Conservation (phyloP, 2,113 vertebrate genomes). For the Rhombomys opimus region DNA sequence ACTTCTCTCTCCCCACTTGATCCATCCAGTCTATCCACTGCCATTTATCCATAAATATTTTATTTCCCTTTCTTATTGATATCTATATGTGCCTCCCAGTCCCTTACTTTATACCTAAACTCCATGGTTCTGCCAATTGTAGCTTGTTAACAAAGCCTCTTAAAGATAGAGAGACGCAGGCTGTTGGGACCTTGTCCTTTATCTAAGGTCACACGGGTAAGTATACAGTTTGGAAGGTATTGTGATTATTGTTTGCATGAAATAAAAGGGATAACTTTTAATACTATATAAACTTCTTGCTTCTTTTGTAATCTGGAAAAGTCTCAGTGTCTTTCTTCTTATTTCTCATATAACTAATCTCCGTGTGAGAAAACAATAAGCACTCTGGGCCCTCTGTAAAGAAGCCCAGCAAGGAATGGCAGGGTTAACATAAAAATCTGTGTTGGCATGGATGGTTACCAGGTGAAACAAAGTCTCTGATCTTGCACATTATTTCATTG, state of each 20-base stretch:
- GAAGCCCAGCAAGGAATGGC: not conserved
- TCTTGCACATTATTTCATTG: not conserved
- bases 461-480: not conserved
- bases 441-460: not conserved
- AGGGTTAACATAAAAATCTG: not conserved
- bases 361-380: not conserved
- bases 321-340: not conserved
- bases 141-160: not conserved
- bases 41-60: not conserved
- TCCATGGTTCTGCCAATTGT: not conserved
- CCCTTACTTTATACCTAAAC: not conserved
- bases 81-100: not conserved
- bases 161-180: not conserved
- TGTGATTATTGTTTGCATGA: not conserved
- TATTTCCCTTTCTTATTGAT: not conserved
- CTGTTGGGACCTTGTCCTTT: not conserved
- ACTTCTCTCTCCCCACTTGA: not conserved
- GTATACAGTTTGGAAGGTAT: not conserved
- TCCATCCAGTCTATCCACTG: not conserved
- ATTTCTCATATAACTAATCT: not conserved
- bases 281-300: not conserved
- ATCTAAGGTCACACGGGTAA: not conserved
- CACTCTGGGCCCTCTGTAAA: not conserved
- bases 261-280: not conserved
- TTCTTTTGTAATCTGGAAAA: not conserved